Percentiles rank a stretch among this genome's conserved stretches.
Conservation (phyloP, 1,140 invertebrate genomes). For the Eupeodes corollae region DNA sequence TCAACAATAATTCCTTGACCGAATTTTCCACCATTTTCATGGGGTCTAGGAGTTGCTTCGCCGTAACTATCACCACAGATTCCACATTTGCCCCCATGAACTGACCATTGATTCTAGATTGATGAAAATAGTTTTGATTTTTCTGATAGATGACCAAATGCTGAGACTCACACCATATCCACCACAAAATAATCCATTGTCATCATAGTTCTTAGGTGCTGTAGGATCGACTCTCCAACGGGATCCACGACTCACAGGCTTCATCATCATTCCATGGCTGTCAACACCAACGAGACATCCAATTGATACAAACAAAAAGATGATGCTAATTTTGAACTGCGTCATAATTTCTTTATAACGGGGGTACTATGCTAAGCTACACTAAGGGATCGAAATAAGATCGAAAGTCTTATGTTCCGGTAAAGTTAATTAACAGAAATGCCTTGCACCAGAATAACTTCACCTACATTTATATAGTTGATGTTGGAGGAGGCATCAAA, state of each 20-base stretch:
- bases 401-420: too few relatives aligned
- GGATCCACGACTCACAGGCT: constrained; percentile 49
- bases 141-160: background rate
- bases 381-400: too few relatives aligned
- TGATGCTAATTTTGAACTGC: too few relatives aligned
- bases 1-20: constrained; percentile 41
- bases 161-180: constrained; percentile 31
- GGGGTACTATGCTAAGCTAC: too few relatives aligned
- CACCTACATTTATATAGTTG: too few relatives aligned
- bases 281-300: background rate
- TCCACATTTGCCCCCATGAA: constrained; percentile 42
- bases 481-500: too few relatives aligned
- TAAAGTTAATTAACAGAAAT: too few relatives aligned
- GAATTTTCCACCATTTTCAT: constrained; percentile 47
- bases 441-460: too few relatives aligned
- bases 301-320: too few relatives aligned
- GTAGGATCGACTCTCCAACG: constrained; percentile 46
- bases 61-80: constrained; percentile 42
- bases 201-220: constrained; percentile 45
- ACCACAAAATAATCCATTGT: constrained; percentile 52
- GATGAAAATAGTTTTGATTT: too few relatives aligned
- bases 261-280: constrained; percentile 52
- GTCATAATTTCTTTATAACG: too few relatives aligned
- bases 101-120: constrained; percentile 25
- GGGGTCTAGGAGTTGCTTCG: constrained; percentile 38